phyloP scores from a whole-genome alignment of 2,113 vertebrate species.

The Myrmecobius fasciatus region DNA sequence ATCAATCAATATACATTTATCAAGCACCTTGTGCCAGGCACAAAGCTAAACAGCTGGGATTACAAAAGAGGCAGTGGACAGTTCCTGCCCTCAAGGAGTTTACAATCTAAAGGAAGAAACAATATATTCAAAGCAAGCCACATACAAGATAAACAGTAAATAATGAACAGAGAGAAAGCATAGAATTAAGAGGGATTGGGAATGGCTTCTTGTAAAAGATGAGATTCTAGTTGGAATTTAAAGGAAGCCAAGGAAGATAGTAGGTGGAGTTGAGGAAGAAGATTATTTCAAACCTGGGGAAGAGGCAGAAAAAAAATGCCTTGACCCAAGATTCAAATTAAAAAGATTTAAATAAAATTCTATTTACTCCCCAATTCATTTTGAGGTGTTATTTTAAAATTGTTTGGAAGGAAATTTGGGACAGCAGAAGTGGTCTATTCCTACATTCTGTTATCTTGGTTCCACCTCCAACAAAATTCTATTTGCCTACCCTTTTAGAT shows the following conservation, averaged over 20 bases:
- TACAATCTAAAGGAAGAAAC: neutral
- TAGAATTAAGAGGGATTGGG: neutral
- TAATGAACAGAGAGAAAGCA: neutral
- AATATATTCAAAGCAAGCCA: neutral
- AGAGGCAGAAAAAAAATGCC: neutral
- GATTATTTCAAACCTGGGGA: neutral
- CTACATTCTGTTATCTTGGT: neutral
- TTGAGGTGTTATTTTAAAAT: neutral
- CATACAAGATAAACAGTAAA: neutral
- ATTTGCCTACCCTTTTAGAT: constrained; percentile 77
- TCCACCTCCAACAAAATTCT: neutral
- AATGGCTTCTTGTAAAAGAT: neutral
- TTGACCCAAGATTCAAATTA: neutral
- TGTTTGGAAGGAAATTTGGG: neutral
- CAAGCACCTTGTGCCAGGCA: neutral
- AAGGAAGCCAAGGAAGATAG: neutral
- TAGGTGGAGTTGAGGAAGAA: neutral
- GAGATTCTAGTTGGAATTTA: neutral
- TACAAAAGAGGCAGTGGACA: neutral
- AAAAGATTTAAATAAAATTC: neutral
- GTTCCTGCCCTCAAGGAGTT: neutral
- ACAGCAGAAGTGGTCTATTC: neutral
- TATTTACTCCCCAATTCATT: neutral
- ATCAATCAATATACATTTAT: neutral
- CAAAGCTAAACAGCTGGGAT: neutral